These are phyloP conservation scores for Tipula lateralis DNA, from an alignment of 2,888 invertebrate genomes.

Conservation along the genomic window DNA sequence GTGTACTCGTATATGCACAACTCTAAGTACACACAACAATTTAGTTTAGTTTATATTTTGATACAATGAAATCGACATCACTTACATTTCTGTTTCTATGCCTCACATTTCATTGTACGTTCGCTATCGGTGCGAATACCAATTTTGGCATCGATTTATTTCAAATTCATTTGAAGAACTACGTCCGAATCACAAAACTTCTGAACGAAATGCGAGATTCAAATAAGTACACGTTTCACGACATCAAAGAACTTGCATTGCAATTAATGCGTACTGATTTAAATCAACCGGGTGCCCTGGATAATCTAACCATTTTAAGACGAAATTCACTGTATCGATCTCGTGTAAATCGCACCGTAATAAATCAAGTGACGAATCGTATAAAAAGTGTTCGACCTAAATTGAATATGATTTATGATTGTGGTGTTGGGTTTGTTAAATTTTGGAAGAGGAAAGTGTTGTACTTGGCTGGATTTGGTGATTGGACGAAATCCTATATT, in stretches of 20 bases:
- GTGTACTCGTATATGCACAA: no score
- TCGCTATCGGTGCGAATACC: no score
- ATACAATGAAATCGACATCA: no score
- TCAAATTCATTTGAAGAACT: no score
- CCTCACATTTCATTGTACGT: no score
- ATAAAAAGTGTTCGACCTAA: not conserved
- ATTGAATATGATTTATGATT: no score
- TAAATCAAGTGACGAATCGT: not conserved
- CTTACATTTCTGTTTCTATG: no score
- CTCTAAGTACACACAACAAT: no score
- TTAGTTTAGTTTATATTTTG: no score
- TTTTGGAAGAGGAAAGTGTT: not conserved
- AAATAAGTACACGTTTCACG: not conserved
- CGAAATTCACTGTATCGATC: not conserved
- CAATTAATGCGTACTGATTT: not conserved
- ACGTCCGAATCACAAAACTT: not conserved
- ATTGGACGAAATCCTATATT: not conserved
- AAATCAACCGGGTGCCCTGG: not conserved
- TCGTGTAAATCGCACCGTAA: not conserved
- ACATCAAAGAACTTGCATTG: not conserved
- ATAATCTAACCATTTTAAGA: not conserved
- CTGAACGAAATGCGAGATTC: no score
- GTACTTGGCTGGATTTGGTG: not conserved
- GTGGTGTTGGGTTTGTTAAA: not conserved
- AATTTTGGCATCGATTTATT: no score